Evolutionary conservation across 2,888 invertebrate species (phyloP).

Genomic region (Caenorhabditis macrosperma): DNA sequence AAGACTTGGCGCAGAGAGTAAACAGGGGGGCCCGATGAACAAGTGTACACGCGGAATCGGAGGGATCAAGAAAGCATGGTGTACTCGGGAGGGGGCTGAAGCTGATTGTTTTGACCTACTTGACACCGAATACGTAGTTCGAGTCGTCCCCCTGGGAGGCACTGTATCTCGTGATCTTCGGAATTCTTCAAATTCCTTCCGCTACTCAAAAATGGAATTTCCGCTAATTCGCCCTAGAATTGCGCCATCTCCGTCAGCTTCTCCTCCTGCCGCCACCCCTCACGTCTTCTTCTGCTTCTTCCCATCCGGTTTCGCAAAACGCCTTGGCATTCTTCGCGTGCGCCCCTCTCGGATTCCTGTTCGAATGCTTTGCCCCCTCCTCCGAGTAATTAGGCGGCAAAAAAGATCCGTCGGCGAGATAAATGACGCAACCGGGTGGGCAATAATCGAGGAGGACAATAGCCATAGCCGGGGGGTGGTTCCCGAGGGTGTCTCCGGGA

Average conservation of each 20-base stretch:
- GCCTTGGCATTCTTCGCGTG: slow-evolving; percentile 47
- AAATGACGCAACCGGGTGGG: slow-evolving; percentile 51
- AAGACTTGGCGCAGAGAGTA: slow-evolving; percentile 49
- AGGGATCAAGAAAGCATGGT: slow-evolving; percentile 52
- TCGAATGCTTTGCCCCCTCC: slow-evolving; percentile 45
- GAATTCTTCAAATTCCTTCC: slow-evolving; percentile 36
- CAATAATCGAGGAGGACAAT: slow-evolving; percentile 43
- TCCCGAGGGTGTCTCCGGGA: slow-evolving; percentile 14
- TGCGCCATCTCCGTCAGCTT: slow-evolving; percentile 31
- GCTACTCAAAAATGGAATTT: slow-evolving; percentile 29
- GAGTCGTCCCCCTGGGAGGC: not conserved
- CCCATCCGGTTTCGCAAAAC: slow-evolving; percentile 51
- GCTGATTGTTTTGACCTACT: slow-evolving; percentile 40
- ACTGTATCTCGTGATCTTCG: slow-evolving; percentile 17
- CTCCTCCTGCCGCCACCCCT: not conserved
- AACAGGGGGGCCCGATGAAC: slow-evolving; percentile 45
- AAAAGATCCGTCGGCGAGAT: slow-evolving; percentile 57
- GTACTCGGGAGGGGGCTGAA: slow-evolving; percentile 3
- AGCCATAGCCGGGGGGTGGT: slow-evolving; percentile 30
- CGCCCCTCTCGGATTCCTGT: slow-evolving; percentile 44
- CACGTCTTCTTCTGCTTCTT: not conserved
- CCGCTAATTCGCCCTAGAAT: slow-evolving; percentile 52
- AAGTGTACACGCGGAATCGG: slow-evolving; percentile 27
- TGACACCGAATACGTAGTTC: not conserved
- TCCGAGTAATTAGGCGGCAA: slow-evolving; percentile 50